A percentile compares a stretch with the other conserved stretches of the same genome.
phyloP scores from a whole-genome alignment of 2,113 vertebrate genomes.

The Xenus cinereus region DNA sequence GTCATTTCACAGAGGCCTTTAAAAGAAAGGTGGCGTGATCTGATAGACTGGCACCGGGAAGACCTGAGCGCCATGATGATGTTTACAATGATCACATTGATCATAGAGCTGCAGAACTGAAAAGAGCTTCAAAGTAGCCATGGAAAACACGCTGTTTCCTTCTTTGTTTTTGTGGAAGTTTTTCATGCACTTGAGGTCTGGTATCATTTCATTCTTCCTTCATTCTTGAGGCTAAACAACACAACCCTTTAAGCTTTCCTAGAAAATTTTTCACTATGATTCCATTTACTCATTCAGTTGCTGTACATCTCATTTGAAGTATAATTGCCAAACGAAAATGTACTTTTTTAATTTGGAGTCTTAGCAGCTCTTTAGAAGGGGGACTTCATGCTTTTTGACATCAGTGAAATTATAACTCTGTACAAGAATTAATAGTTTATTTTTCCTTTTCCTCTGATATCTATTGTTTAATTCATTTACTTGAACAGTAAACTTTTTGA shows the following conservation, averaged over 20 bases:
- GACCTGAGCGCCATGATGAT: not conserved
- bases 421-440: not conserved
- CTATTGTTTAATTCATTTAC: not conserved
- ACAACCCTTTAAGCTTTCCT: not conserved
- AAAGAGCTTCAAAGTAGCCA: not conserved
- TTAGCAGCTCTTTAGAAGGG: not conserved
- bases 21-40: not conserved
- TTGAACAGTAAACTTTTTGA: not conserved
- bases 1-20: not conserved
- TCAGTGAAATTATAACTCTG: not conserved
- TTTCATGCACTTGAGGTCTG: not conserved
- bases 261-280: not conserved
- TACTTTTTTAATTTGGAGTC: not conserved
- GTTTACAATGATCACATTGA: not conserved
- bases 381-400: not conserved
- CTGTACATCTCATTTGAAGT: not conserved
- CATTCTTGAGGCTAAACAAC: not conserved
- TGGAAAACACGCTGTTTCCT: not conserved
- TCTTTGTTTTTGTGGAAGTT: not conserved
- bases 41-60: accelerated
- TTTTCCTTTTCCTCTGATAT: not conserved
- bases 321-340: not conserved
- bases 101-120: not conserved
- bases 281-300: not conserved
- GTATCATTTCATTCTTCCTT: not conserved